These are phyloP conservation scores for Trididemnum miniatum DNA, from an alignment of 23 tunicate species.

Conservation along the genomic window DNA sequence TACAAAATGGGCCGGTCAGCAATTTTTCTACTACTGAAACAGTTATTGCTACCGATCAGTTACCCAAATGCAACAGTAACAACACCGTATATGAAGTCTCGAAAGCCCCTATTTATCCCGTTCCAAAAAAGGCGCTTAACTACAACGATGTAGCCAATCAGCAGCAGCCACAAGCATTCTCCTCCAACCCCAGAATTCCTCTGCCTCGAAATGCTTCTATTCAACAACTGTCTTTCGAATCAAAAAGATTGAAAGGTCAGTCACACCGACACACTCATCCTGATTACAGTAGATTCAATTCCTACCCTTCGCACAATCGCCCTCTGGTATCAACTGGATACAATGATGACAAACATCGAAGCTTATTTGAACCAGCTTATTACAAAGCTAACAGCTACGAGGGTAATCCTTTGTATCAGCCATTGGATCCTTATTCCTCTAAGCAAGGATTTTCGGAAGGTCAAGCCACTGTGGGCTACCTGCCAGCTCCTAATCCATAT, in stretches of 20 bases:
- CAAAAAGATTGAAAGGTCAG: too few relatives aligned
- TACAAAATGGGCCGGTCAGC: background rate
- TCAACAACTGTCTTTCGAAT: background rate
- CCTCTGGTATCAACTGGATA: background rate
- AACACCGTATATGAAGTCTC: background rate
- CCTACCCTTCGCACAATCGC: background rate
- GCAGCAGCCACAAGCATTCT: background rate
- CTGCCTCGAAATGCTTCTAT: background rate
- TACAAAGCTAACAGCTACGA: background rate
- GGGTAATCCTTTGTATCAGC: background rate
- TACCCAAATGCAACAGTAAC: background rate
- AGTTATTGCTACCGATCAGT: background rate
- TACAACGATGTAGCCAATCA: background rate
- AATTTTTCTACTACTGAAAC: background rate
- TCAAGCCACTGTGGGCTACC: constrained; percentile 20
- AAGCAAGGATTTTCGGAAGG: constrained; percentile 8
- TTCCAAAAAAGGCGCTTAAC: background rate
- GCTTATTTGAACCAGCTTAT: background rate
- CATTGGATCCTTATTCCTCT: background rate
- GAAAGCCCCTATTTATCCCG: background rate
- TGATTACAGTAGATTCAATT: background rate
- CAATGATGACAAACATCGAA: background rate
- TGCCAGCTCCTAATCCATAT: background rate
- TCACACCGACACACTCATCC: background rate
- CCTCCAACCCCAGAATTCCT: background rate